A percentile compares a stretch with the other conserved stretches of the same genome.
These are phyloP conservation scores for Eurystomus glaucurus DNA, from an alignment of 2,797 vertebrate genomes.

Conservation along the genomic window DNA sequence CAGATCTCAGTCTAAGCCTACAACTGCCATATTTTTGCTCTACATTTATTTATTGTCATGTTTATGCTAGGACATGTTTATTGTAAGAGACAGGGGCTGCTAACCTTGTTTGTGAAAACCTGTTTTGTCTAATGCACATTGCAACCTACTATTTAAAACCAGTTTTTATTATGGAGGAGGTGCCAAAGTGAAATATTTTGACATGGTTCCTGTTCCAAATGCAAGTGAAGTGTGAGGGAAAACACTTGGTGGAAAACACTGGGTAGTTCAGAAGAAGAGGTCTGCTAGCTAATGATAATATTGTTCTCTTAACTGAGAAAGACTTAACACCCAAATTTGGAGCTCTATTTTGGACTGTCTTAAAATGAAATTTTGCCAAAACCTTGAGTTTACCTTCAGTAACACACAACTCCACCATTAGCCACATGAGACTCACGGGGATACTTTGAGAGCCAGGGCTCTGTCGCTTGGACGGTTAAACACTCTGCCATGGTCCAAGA, in stretches of 20 bases:
- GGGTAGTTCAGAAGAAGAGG: neutral
- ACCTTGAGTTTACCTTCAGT: neutral
- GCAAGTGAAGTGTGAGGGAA: neutral
- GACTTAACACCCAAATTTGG: neutral
- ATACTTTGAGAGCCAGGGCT: neutral
- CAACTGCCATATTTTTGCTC: neutral
- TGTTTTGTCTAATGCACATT: neutral
- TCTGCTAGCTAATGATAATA: neutral
- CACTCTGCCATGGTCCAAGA: neutral
- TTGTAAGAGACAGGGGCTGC: slow-evolving; percentile 4
- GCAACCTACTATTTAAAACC: neutral
- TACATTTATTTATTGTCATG: slow-evolving; percentile 10
- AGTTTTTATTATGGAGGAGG: neutral
- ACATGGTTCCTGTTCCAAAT: neutral
- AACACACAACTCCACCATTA: neutral
- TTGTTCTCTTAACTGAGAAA: neutral
- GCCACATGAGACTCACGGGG: neutral
- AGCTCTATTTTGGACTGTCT: neutral
- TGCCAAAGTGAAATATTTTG: slow-evolving; percentile 35
- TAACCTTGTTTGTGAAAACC: slow-evolving; percentile 12
- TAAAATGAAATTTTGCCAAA: slow-evolving; percentile 64
- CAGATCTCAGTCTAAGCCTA: slow-evolving; percentile 32
- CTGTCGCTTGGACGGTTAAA: neutral
- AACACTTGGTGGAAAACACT: neutral
- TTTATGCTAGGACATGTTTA: slow-evolving; percentile 18